Evolutionary conservation across 2,888 invertebrate species (phyloP), one percentile per base, ranked within the genome.

Genomic region (Chloromyia formosa): DNA sequence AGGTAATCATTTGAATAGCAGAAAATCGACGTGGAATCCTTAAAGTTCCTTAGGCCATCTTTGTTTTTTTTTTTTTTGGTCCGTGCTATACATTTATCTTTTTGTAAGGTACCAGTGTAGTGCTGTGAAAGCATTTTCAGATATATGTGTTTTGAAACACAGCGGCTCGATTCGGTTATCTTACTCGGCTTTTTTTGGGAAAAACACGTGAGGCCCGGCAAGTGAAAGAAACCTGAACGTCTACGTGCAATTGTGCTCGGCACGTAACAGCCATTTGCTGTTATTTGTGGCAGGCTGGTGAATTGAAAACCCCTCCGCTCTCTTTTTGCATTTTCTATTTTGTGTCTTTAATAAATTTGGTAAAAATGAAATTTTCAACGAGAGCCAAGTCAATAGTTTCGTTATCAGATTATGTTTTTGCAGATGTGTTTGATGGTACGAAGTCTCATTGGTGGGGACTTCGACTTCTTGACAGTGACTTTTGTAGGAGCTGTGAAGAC

Each of bases 71-170:
- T 35, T 7, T 35, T 35, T 35, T 35, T 4, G 5, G 10, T 3
- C 2, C 49, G 49, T n/a, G 4, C 49, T 49, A n/a, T 12, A 49
- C 49, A n/a, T n/a, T 7, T 49, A n/a, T 49, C 49, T 49, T n/a
- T 49, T 49, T 10, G 49, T 12, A n/a, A n/a, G n/a, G n/a, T n/a
- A n/a, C n/a, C n/a, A n/a, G 12, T n/a, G 12, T 5, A 49, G 12
- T 49, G 49, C 49, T 49, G 49, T n/a, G 49, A n/a, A 49, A 49
- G 49, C 49, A 49, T 49, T 49, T 49, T 49, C 49, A 49, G 49
- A n/a, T 49, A 49, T 49, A 35, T 49, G 49, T 49, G 14, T n/a
- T 49, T 49, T 49, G 49, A 35, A 35, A 35, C 27, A 35, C 27
- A 35, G 27, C 2, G 27, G 3, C 49, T 49, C 49, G 16, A 5